Percentiles rank a stretch among this genome's conserved stretches.
phyloP scores from a whole-genome alignment of 2,113 vertebrate species.

The Lonchura striata region DNA sequence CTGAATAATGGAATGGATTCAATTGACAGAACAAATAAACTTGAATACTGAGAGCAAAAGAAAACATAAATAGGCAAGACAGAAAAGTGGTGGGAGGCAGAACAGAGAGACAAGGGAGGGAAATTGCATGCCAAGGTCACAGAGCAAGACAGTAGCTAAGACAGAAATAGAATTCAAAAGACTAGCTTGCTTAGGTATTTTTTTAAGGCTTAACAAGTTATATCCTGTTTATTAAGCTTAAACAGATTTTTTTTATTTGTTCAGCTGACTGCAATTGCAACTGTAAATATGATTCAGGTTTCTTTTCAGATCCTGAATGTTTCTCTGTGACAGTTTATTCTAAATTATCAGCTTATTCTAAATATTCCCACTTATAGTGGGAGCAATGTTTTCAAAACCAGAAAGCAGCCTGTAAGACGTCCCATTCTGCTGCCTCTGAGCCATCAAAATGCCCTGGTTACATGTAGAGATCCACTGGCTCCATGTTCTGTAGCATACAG shows the following conservation, averaged over 20 bases:
- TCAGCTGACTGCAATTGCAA: not conserved
- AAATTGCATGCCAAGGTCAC: constrained; percentile 48
- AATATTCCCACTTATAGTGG: not conserved
- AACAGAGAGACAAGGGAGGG: constrained; percentile 20
- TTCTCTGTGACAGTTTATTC: not conserved
- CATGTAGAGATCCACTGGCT: not conserved
- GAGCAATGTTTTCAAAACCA: not conserved
- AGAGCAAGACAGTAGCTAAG: constrained; percentile 41
- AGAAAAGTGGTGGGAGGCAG: constrained; percentile 30
- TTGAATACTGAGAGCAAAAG: not conserved
- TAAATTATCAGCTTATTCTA: not conserved
- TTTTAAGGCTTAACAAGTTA: not conserved
- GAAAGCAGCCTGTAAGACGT: not conserved
- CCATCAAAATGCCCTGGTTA: not conserved
- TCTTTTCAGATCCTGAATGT: not conserved
- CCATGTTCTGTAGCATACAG: not conserved
- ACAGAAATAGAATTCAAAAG: constrained; percentile 30
- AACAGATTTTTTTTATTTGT: constrained; percentile 2
- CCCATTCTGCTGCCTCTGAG: not conserved
- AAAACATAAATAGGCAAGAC: constrained; percentile 39
- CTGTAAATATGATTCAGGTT: not conserved
- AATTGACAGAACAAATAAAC: constrained; percentile 54
- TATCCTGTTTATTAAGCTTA: constrained; percentile 46
- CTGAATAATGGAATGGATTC: constrained; percentile 8
- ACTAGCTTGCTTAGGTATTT: not conserved